Conservation (phyloP, 2,888 invertebrate genomes). For the Leptopilina myrica region DNA sequence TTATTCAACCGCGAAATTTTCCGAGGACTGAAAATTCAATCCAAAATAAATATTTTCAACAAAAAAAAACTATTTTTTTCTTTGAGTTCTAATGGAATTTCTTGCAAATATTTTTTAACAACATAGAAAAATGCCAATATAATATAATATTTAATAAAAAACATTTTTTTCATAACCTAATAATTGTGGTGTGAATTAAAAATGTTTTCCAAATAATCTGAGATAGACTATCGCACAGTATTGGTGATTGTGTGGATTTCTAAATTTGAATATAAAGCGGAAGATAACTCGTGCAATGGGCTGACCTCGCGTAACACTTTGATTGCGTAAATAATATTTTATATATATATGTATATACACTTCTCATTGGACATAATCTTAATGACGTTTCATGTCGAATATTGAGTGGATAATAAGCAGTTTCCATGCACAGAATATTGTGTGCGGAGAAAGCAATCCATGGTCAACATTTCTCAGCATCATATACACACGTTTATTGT, state of each 20-base stretch:
- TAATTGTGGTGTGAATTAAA: constrained; percentile 2
- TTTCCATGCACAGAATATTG: constrained; percentile 20
- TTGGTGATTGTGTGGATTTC: constrained; percentile 16
- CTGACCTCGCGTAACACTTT: constrained; percentile 48
- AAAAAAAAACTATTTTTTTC: too few relatives aligned
- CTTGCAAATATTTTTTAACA: neutral
- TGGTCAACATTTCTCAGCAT: constrained; percentile 7
- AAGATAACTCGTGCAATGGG: constrained; percentile 37
- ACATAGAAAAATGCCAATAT: too few relatives aligned
- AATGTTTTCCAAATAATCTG: constrained; percentile 16
- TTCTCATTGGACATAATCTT: constrained; percentile 22
- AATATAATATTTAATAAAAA: too few relatives aligned
- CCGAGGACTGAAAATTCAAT: too few relatives aligned
- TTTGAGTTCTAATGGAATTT: too few relatives aligned
- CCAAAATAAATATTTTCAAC: too few relatives aligned
- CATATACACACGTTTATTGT: neutral
- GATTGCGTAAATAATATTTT: constrained; percentile 47
- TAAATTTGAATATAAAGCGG: constrained; percentile 26
- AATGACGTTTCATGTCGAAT: constrained; percentile 32
- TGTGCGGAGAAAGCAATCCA: constrained; percentile 30
- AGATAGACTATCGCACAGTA: neutral
- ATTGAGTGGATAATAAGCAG: constrained; percentile 40
- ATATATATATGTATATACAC: constrained; percentile 36
- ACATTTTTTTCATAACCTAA: neutral
- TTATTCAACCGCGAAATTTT: too few relatives aligned